phyloP scores from a whole-genome alignment of 1,140 invertebrate genomes.

The Oscheius sp. region DNA sequence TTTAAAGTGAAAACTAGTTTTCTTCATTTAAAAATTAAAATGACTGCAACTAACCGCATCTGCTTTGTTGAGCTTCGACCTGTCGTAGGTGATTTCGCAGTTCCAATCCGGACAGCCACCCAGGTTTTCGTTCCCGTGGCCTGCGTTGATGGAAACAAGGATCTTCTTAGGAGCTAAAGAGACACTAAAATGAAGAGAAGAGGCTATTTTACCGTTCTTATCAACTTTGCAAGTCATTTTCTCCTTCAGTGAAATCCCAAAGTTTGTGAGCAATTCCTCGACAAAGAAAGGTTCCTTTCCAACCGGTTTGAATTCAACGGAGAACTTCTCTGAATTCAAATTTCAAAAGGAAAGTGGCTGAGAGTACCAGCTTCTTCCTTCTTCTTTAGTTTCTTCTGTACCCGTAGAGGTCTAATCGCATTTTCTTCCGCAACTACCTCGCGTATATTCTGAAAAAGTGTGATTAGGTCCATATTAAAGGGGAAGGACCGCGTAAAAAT shows the following conservation, averaged over 20 bases:
- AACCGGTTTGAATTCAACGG: slow-evolving; percentile 35
- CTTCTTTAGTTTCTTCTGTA: neutral
- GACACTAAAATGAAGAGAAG: neutral
- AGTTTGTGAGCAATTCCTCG: slow-evolving; percentile 5
- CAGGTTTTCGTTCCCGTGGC: slow-evolving; percentile 39
- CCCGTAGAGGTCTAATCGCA: too few species aligned
- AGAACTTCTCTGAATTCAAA: neutral
- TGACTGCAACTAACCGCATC: slow-evolving; percentile 30
- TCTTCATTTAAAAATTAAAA: neutral
- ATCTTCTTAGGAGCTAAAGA: slow-evolving; percentile 17
- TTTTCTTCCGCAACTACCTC: neutral
- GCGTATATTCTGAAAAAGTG: neutral
- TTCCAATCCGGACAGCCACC: slow-evolving; percentile 59
- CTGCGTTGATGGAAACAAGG: slow-evolving; percentile 31
- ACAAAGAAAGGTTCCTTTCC: slow-evolving; percentile 61
- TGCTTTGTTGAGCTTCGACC: slow-evolving; percentile 12
- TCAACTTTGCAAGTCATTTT: slow-evolving; percentile 20
- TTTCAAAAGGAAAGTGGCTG: neutral
- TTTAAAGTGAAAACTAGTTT: too few species aligned
- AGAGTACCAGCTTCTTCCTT: neutral
- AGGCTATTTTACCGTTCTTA: neutral
- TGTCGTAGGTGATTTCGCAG: slow-evolving; percentile 44
- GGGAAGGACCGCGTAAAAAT: too few species aligned
- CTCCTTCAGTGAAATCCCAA: slow-evolving; percentile 21
- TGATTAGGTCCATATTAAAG: neutral